These are phyloP conservation scores for Diabrotica virgifera DNA, from an alignment of 1,140 invertebrate species.

Conservation along the genomic window DNA sequence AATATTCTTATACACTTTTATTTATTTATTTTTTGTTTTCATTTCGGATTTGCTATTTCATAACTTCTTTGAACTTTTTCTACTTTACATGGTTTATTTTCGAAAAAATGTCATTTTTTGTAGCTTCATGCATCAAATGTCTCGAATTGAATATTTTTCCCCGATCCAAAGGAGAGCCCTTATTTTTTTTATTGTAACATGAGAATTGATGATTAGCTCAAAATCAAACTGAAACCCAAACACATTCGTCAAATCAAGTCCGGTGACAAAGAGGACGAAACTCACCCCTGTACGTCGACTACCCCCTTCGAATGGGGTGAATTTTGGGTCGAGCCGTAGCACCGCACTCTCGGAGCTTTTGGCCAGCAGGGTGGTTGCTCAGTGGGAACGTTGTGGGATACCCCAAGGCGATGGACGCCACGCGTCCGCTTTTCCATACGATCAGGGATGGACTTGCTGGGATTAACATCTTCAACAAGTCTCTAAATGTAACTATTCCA, in stretches of 20 bases:
- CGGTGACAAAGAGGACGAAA: constrained; percentile 1
- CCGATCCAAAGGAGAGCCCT: neutral
- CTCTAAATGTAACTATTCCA: too few species aligned
- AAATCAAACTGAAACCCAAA: constrained; percentile 2
- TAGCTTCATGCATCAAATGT: too few species aligned
- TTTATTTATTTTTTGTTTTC: too few species aligned
- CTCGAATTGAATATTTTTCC: neutral
- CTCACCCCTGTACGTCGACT: neutral
- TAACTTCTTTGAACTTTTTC: too few species aligned
- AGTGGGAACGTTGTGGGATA: constrained; percentile 50
- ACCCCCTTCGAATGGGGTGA: constrained; percentile 4
- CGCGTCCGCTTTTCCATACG: constrained; percentile 37
- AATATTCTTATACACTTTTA: too few species aligned
- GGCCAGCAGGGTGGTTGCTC: constrained; percentile 49
- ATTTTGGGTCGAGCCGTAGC: constrained; percentile 6
- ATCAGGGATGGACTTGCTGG: neutral
- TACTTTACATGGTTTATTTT: too few species aligned
- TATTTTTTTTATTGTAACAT: neutral
- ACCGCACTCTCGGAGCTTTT: constrained; percentile 36
- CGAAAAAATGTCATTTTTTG: too few species aligned
- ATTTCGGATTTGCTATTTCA: too few species aligned
- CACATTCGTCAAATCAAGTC: constrained; percentile 2
- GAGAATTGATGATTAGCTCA: neutral
- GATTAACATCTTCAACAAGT: too few species aligned
- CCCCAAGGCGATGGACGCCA: constrained; percentile 44